A percentile compares a stretch with the other conserved stretches of the same genome.
Conservation (phyloP, 2,888 invertebrate species). For the Melieria picta region DNA sequence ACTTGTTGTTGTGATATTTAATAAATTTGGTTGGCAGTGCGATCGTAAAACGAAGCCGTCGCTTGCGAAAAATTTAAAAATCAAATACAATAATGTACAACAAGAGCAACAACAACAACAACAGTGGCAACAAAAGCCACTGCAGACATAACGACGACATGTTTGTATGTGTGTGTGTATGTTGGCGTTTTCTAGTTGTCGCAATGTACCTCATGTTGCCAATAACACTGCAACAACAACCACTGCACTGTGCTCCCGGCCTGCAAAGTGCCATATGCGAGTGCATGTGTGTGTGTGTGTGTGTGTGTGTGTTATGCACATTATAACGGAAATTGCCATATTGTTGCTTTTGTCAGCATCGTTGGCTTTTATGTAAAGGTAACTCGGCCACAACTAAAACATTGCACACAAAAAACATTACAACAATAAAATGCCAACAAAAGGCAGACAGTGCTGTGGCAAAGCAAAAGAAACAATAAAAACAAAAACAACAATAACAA, state of each 20-base stretch:
- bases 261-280: neutral
- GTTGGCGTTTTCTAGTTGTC: slow-evolving; percentile 8
- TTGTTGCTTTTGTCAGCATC: slow-evolving; percentile 6
- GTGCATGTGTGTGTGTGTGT: slow-evolving; percentile 9
- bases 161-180: slow-evolving; percentile 15
- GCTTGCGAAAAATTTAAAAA: too few species aligned
- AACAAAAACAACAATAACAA: slow-evolving; percentile 22
- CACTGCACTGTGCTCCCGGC: neutral
- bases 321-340: slow-evolving; percentile 24
- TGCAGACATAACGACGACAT: neutral
- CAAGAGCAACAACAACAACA: neutral
- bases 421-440: neutral
- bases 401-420: neutral
- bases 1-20: too few species aligned
- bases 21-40: too few species aligned
- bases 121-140: neutral
- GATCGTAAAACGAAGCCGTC: too few species aligned
- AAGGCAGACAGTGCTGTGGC: neutral
- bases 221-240: too few species aligned
- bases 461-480: slow-evolving; percentile 16
- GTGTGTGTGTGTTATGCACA: neutral
- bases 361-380: neutral
- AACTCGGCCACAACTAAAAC: neutral
- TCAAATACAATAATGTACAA: neutral
- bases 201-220: neutral